Evolutionary conservation across 1,140 invertebrate species (phyloP), one percentile per base, ranked within the genome.

Genomic region (Agrypnia vestita): DNA sequence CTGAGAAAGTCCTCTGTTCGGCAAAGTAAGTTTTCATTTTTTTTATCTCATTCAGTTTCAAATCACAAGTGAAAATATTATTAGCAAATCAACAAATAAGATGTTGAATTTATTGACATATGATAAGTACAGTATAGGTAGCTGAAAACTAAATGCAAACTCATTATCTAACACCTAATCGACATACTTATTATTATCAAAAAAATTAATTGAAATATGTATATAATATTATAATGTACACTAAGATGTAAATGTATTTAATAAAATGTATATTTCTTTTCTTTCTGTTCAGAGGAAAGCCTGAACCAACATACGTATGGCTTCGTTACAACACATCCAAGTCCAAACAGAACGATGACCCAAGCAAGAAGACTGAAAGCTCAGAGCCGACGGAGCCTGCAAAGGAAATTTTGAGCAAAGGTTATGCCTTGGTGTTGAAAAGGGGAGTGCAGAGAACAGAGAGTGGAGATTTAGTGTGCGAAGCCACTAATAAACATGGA

Each of bases 401-500:
- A 59, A 81, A 13, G 88, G 90, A 80, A 85, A 86, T 47, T 88
- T 91, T 83, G 64, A 87, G 86, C 49, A 90, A 90, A 61, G 90
- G 88, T 44, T 89, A 91, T 61, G 88, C 90, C 8, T 87, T 94
- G 6, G 86, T 90, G 56, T 87, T 93, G 53, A 90, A 94, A 80
- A 88, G 88, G 8, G 87, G 91, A 0, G 90, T 94, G 55, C 86
- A 90, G 11, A 87, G 92, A 51, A 88, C 90, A 3, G 91, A 93
- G 80, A 92, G 91, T 21, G 95, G 95, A 0, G 91, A 92, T 43
- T 96, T 96, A 85, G 87, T 92, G 19, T 97, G 96, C 85, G 92
- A 94, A 79, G 95, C 95, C 0, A 91, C 88, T 76, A 97, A 97
- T 86, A 88, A 91, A 69, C 95, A 96, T 85, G 95, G 95, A 44